phyloP scores from a whole-genome alignment of 2,888 invertebrate genomes.

The Spicauda simplicius region DNA sequence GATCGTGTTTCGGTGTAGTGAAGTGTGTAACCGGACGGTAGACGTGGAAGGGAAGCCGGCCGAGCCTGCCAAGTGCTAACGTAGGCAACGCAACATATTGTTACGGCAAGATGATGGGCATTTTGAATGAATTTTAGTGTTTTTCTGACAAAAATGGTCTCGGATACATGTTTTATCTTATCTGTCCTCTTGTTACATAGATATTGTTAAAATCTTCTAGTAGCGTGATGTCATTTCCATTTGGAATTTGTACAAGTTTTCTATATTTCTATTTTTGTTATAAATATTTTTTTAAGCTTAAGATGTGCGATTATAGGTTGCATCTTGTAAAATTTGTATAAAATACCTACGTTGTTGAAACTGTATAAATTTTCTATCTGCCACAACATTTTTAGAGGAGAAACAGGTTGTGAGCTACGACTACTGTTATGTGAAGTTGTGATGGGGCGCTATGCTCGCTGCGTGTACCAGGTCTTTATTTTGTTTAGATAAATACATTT shows the following conservation, averaged over 20 bases:
- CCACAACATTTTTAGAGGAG: too few species aligned
- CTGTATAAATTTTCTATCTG: too few species aligned
- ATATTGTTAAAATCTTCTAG: not conserved
- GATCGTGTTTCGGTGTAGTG: conserved; percentile 26
- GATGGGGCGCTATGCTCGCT: too few species aligned
- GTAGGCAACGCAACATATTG: conserved; percentile 41
- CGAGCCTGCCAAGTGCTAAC: conserved; percentile 31
- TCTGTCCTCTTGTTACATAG: not conserved
- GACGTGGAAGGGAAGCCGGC: conserved; percentile 31
- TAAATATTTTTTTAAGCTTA: too few species aligned
- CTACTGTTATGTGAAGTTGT: too few species aligned
- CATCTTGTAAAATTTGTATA: too few species aligned
- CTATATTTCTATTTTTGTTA: not conserved
- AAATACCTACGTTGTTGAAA: too few species aligned
- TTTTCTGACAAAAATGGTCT: not conserved
- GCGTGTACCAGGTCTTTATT: too few species aligned
- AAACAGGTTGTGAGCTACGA: too few species aligned
- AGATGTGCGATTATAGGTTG: too few species aligned
- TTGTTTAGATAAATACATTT: too few species aligned
- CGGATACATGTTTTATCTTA: conserved; percentile 12
- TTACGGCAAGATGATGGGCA: conserved; percentile 11
- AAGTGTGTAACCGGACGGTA: conserved; percentile 29
- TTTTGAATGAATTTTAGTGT: not conserved
- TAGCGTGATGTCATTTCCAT: not conserved
- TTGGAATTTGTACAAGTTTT: not conserved